A percentile compares a stretch with the other conserved stretches of the same genome.
phyloP scores from a whole-genome alignment of 2,888 invertebrate species.

The Microctonus brassicae region DNA sequence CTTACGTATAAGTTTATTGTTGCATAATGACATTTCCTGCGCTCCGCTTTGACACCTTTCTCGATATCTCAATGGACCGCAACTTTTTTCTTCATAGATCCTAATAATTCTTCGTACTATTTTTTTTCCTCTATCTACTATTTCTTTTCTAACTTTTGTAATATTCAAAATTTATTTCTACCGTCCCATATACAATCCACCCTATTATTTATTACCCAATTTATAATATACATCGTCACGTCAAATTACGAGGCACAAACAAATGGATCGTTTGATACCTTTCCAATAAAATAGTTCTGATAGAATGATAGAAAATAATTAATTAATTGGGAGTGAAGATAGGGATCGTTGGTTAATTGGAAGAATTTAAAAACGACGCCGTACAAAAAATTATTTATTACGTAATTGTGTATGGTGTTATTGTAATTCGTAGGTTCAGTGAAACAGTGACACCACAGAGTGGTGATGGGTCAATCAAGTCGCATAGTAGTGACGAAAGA shows the following conservation, averaged over 20 bases:
- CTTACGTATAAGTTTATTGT: conserved; percentile 16
- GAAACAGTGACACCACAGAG: conserved; percentile 68
- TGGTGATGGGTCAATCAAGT: conserved; percentile 66
- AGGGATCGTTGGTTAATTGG: conserved; percentile 3
- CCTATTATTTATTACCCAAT: not conserved
- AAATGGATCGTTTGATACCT: no score
- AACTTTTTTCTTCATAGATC: not conserved
- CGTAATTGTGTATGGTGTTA: conserved; percentile 60
- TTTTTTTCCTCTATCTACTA: no score
- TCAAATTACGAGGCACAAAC: no score
- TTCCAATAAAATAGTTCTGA: no score
- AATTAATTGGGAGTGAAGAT: not conserved
- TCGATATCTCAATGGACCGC: not conserved
- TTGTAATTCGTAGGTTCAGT: conserved; percentile 70
- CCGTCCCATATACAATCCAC: not conserved
- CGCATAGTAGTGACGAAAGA: conserved; percentile 67
- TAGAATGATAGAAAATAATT: not conserved
- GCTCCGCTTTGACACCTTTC: not conserved
- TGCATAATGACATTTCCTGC: conserved; percentile 9
- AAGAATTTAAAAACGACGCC: conserved; percentile 17
- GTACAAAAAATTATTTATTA: conserved; percentile 43
- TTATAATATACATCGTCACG: no score
- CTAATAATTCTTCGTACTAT: not conserved
- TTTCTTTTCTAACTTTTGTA: not conserved
- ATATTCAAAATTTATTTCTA: not conserved